phyloP scores from a whole-genome alignment of 2,888 invertebrate genomes.

The Auanema sp. region DNA sequence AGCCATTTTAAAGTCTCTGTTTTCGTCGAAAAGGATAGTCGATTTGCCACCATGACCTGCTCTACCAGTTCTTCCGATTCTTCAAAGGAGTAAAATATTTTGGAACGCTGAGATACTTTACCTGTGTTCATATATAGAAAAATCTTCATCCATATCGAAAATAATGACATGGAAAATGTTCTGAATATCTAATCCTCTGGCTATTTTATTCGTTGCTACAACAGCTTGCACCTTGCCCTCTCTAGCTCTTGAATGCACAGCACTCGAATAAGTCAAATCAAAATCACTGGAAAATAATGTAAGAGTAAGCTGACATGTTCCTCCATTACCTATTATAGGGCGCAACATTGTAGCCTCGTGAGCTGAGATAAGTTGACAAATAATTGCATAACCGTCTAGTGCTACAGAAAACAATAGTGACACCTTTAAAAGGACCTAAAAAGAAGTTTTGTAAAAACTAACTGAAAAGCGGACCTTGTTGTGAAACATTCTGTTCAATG shows the following conservation, averaged over 20 bases:
- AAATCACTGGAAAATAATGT: not conserved
- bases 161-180: constrained; percentile 14
- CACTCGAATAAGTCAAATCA: not conserved
- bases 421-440: not conserved
- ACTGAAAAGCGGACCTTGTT: not conserved
- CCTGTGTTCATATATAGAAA: constrained; percentile 17
- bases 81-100: not conserved
- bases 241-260: not conserved
- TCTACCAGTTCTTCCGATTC: constrained; percentile 15
- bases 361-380: not conserved
- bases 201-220: constrained; percentile 17
- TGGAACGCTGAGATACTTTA: not conserved
- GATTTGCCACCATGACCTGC: constrained; percentile 22
- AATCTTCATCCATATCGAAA: constrained; percentile 9
- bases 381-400: not conserved
- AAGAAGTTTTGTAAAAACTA: not conserved
- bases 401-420: not conserved
- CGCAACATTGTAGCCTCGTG: not conserved
- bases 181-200: constrained; percentile 19
- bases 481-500: not conserved
- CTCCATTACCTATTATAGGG: not conserved
- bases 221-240: constrained; percentile 17
- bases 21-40: constrained; percentile 6
- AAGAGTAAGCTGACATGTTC: not conserved
- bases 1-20: not conserved